Base-by-base conservation (phyloP, 2,888 invertebrate genomes). In the Halocaridina rubra region DNA sequence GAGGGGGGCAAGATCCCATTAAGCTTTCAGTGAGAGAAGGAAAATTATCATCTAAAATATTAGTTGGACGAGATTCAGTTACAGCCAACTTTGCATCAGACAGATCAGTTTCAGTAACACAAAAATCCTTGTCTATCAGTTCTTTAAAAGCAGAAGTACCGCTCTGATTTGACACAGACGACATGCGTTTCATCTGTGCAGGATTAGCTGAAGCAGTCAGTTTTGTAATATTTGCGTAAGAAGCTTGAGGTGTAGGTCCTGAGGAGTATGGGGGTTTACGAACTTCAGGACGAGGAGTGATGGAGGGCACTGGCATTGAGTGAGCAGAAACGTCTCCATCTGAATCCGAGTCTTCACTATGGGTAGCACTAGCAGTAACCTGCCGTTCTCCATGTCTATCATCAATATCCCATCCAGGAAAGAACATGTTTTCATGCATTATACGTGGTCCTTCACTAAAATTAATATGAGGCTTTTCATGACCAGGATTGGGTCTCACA, bases 311-410 rank as follows among this genome's bases (percentile, higher is more conserved):
- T 30, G 96, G 96, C 90, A 96, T 92, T 89, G 96, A 96, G 92
- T 96, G 96, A 89, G 96, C 95, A 19, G 96, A 96, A 90, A 96
- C 96, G 90, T 94, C 93, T 91, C 95, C 95, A 77, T 91, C 91
- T 90, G 95, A 95, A 89, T 96, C 96, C 88, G 95, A 95, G 91
- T 96, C 95, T 90, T 96, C 96, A 89, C 94, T 95, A 87, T 95
- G 95, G 80, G 96, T 96, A 92, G 94, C 94, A 77, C 94, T 95
- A 87, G 94, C 94, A n/a, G 94, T 95, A 91, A 94, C 77, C 19
- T 78, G 71, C 22, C 78, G 77, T 19, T 72, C 82, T 22, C 81
- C 81, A 39, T 76, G 76, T 24, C 80, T 67, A 27, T 82, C 85
- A 27, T 79, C 85, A n/a, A 85, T 79, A 64, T 82, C 85, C 80